Conservation (phyloP, 2,797 vertebrate species). For the Chrosomus eos region DNA sequence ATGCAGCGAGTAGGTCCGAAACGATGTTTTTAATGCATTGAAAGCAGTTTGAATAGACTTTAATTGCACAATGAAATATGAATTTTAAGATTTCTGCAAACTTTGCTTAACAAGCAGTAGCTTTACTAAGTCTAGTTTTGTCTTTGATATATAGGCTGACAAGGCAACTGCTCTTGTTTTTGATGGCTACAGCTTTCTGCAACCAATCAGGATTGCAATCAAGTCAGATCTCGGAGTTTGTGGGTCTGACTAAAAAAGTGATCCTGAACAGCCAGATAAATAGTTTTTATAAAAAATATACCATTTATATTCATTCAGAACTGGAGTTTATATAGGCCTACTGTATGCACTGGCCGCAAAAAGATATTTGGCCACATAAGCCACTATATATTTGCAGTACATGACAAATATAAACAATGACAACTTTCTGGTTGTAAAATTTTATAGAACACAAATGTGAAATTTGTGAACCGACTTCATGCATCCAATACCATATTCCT, state of each 20-base stretch:
- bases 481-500: not conserved
- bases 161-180: constrained; percentile 8
- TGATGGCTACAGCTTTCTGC: constrained; percentile 29
- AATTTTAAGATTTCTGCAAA: constrained; percentile 28
- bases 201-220: constrained; percentile 16
- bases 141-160: constrained; percentile 30
- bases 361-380: not conserved
- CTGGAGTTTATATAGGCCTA: not conserved
- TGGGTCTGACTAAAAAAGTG: constrained; percentile 1
- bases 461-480: not conserved
- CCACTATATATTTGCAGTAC: not conserved
- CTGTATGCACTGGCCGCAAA: not conserved
- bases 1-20: constrained; percentile 33
- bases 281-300: not conserved
- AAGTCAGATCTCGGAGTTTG: not conserved
- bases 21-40: constrained; percentile 42
- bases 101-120: constrained; percentile 48
- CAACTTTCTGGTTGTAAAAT: not conserved
- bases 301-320: not conserved
- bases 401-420: not conserved
- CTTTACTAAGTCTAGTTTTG: constrained; percentile 6
- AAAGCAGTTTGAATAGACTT: constrained; percentile 32
- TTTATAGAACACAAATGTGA: not conserved
- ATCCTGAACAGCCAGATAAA: not conserved
- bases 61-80: constrained; percentile 32